phyloP scores from a whole-genome alignment of 2,888 invertebrate genomes.

The Tipula unca region DNA sequence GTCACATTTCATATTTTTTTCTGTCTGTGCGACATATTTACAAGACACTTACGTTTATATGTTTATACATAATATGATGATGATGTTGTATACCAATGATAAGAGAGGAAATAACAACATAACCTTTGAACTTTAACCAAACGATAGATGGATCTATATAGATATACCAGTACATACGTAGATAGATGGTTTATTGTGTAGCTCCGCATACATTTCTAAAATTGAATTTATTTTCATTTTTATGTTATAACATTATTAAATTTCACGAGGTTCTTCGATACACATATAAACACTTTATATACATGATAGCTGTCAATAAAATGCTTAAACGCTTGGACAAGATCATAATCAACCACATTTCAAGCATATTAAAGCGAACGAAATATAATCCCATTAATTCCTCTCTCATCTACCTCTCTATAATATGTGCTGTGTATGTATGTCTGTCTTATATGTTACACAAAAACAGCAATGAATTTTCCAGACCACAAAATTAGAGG shows the following conservation, averaged over 20 bases:
- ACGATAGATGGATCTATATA: neutral
- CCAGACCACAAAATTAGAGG: neutral
- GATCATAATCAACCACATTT: neutral
- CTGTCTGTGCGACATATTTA: neutral
- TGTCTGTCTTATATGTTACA: neutral
- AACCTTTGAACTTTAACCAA: neutral
- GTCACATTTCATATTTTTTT: neutral
- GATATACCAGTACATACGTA: neutral
- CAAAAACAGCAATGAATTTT: neutral
- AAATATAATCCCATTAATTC: too few species aligned
- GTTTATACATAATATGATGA: neutral
- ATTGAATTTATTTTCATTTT: neutral
- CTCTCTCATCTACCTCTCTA: too few species aligned
- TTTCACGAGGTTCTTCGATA: neutral
- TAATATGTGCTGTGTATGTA: too few species aligned
- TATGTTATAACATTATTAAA: neutral
- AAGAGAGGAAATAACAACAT: constrained; percentile 1
- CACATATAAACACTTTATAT: neutral
- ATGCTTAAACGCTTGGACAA: neutral
- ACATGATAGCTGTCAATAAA: neutral
- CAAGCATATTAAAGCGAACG: neutral
- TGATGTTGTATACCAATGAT: neutral
- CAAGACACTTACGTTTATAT: neutral
- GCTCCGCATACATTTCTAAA: neutral
- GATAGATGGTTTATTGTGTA: neutral